Percentiles rank a stretch among this genome's conserved stretches.
These are phyloP conservation scores for Leucosticte australis DNA, from an alignment of 2,113 vertebrate species.

Conservation along the genomic window DNA sequence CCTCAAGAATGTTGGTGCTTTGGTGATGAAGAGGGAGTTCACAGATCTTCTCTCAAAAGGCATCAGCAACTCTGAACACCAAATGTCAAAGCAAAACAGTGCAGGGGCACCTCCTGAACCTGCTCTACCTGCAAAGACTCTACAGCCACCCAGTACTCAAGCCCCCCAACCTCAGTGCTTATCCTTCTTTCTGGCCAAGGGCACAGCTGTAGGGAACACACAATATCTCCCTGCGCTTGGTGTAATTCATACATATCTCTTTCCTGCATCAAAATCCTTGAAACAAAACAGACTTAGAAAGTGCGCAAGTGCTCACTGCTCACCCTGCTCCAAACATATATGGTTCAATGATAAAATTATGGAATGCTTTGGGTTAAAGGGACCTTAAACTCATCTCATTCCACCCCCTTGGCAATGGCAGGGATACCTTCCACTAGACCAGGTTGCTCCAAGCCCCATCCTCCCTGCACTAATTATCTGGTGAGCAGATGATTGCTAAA, in stretches of 20 bases:
- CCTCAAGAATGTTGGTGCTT: background rate
- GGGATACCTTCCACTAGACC: background rate
- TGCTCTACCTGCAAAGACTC: background rate
- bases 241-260: background rate
- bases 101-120: background rate
- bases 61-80: background rate
- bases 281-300: background rate
- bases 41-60: background rate
- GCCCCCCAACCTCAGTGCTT: background rate
- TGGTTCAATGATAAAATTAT: background rate
- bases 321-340: background rate
- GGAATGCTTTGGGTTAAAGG: background rate
- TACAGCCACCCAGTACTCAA: rapidly evolving
- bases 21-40: background rate
- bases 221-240: rapidly evolving
- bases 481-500: background rate
- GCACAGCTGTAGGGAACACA: background rate
- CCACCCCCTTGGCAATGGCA: background rate
- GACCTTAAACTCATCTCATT: background rate
- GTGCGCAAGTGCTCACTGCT: rapidly evolving
- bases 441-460: background rate
- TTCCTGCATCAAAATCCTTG: background rate
- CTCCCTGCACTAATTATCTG: background rate
- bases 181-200: background rate
- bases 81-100: background rate